phyloP scores from a whole-genome alignment of 2,888 invertebrate genomes.

The Griposia aprilina region DNA sequence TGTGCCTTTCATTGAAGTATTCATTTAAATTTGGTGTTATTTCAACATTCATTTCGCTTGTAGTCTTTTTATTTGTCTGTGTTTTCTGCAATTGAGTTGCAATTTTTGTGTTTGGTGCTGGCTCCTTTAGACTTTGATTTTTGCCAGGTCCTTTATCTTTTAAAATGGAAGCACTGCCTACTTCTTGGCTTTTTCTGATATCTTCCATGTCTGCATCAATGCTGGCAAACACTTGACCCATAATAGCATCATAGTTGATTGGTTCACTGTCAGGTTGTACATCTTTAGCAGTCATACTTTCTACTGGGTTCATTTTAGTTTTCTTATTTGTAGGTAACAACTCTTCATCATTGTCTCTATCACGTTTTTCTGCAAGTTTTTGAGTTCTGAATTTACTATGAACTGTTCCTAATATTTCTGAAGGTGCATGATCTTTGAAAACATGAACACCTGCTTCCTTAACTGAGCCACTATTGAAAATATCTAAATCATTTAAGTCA shows the following conservation, averaged over 20 bases:
- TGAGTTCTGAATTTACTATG: slow-evolving; percentile 70
- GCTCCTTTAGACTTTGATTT: slow-evolving; percentile 22
- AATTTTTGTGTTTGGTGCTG: slow-evolving; percentile 33
- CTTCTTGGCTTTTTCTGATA: slow-evolving; percentile 70
- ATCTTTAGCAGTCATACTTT: slow-evolving; percentile 34
- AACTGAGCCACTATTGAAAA: slow-evolving; percentile 82
- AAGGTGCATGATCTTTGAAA: slow-evolving; percentile 75
- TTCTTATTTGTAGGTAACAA: slow-evolving; percentile 76
- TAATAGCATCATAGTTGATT: slow-evolving; percentile 82
- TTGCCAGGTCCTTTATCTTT: slow-evolving; percentile 33
- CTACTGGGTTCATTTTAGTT: slow-evolving; percentile 68
- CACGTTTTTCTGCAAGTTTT: slow-evolving; percentile 76
- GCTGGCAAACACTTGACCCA: slow-evolving; percentile 84
- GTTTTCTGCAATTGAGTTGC: slow-evolving; percentile 57
- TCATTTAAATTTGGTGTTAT: slow-evolving; percentile 55
- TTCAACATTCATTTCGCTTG: slow-evolving; percentile 45
- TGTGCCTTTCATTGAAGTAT: slow-evolving; percentile 74
- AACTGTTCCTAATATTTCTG: slow-evolving; percentile 80
- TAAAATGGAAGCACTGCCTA: slow-evolving; percentile 45
- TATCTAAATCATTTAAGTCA: slow-evolving; percentile 78
- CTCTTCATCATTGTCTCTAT: slow-evolving; percentile 70
- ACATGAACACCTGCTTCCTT: slow-evolving; percentile 77
- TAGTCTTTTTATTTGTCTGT: slow-evolving; percentile 54
- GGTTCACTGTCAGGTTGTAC: slow-evolving; percentile 76
- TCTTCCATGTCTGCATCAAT: slow-evolving; percentile 84